Evolutionary conservation across 2,888 invertebrate genomes (phyloP), one percentile per base, ranked within the genome.

Genomic region (Caenorhabditis macrosperma): DNA sequence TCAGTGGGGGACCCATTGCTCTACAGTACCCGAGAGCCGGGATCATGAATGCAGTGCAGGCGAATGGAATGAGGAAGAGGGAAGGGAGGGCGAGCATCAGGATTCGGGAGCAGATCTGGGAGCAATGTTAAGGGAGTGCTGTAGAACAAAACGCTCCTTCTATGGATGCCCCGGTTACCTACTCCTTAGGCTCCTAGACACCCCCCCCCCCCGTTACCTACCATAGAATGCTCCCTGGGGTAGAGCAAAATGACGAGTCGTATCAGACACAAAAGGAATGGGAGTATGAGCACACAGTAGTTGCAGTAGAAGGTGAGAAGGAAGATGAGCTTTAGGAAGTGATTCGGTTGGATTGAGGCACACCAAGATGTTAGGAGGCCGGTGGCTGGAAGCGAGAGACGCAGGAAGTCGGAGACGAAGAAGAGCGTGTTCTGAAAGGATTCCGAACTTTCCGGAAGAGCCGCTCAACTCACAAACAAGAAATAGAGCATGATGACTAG

Each of bases 11-110:
- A 3, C 71, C 77, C 46, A 78, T 46, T 60, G 54, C 15, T 54
- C 77, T 57, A 66, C 77, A 78, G 54, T 78, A 78, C 5, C 77
- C 77, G 1, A 78, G 2, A 2, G 77, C 59, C 0, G 77, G 77
- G 26, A 78, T 38, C 52, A 78, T 59, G 54, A 71, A 78, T 10
- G 54, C 28, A 10, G 71, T 71, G 48, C 69, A 71, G 10, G 6
- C 22, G 10, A 68, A n/a, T 22, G 76, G 76, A n/a, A 63, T 57
- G 2, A 63, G 1, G 4, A 76, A 52, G 9, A 63, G 28, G 0
- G 57, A 1, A 0, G 76, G 76, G 28, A 76, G 26, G 0, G 59
- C 33, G 9, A 76, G 5, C 5, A n/a, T 7, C 22, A 67, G 41
- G 6, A 76, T 55, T 41, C 17, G 24, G 9, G 48, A n/a, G 12